Evolutionary conservation across 1,140 invertebrate genomes (phyloP).

Genomic region (Achroia grisella): DNA sequence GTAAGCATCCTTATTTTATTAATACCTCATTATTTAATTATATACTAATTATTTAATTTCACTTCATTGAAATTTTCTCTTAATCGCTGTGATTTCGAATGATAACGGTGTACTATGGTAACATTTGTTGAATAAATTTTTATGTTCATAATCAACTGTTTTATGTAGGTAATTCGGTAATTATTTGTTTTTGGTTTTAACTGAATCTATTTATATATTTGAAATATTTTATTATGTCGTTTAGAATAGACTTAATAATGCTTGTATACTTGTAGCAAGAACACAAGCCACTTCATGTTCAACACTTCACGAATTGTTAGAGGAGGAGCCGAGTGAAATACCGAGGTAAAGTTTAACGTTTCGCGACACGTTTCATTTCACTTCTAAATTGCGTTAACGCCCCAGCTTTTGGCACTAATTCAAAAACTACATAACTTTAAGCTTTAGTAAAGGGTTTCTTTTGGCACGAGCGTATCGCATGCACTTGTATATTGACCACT

Average conservation of each 20-base stretch:
- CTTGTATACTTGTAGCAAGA: slow-evolving; percentile 38
- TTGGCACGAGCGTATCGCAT: slow-evolving; percentile 5
- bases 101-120: no score
- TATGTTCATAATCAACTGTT: no score
- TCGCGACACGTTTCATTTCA: slow-evolving; percentile 15
- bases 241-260: no score
- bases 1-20: slow-evolving; percentile 41
- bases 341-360: slow-evolving; percentile 48
- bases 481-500: no score
- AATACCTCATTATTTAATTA: background rate
- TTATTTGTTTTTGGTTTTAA: no score
- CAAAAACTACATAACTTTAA: slow-evolving; percentile 21
- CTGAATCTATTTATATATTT: background rate
- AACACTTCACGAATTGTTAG: slow-evolving; percentile 69
- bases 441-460: slow-evolving; percentile 11
- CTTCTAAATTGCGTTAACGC: slow-evolving; percentile 19
- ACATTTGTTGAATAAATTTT: no score
- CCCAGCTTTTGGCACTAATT: slow-evolving; percentile 25
- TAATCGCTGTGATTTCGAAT: background rate
- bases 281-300: slow-evolving; percentile 73
- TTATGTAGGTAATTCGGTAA: no score
- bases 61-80: background rate
- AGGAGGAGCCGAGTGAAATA: slow-evolving; percentile 66
- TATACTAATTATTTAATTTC: no score
- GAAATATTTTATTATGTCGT: slow-evolving; percentile 5